Percentiles rank a stretch among this genome's conserved stretches.
Conservation (phyloP, 2,888 invertebrate species). For the Cheilosia urbana region DNA sequence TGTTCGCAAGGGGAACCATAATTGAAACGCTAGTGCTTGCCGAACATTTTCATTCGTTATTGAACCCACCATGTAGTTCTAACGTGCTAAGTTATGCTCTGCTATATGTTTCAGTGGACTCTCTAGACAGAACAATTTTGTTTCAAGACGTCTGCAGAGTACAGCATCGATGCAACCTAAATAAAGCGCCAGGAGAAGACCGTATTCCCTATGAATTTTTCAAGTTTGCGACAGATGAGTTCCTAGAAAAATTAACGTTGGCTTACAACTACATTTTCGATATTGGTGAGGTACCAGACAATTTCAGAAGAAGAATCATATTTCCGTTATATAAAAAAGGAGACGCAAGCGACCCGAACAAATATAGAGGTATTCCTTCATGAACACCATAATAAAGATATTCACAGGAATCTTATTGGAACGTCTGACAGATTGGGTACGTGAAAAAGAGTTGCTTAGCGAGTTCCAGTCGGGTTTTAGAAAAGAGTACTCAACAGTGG, state of each 20-base stretch:
- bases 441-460: background rate
- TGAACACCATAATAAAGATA: background rate
- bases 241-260: background rate
- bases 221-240: background rate
- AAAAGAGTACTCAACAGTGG: background rate
- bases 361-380: too few relatives aligned
- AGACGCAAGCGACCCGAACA: background rate
- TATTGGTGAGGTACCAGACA: background rate
- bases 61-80: constrained; percentile 3
- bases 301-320: background rate
- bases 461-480: background rate
- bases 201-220: background rate
- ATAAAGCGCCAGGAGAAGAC: constrained; percentile 7
- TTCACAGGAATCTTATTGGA: background rate
- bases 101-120: background rate
- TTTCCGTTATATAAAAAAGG: background rate
- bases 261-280: background rate
- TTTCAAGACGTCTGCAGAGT: background rate
- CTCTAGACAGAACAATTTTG: background rate
- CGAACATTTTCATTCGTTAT: background rate
- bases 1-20: background rate
- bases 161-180: background rate
- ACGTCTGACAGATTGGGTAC: background rate
- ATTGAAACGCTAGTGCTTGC: background rate
- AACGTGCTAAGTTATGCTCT: background rate